Conservation (phyloP, 2,888 invertebrate species). For the Melikaiella ostensackeni region DNA sequence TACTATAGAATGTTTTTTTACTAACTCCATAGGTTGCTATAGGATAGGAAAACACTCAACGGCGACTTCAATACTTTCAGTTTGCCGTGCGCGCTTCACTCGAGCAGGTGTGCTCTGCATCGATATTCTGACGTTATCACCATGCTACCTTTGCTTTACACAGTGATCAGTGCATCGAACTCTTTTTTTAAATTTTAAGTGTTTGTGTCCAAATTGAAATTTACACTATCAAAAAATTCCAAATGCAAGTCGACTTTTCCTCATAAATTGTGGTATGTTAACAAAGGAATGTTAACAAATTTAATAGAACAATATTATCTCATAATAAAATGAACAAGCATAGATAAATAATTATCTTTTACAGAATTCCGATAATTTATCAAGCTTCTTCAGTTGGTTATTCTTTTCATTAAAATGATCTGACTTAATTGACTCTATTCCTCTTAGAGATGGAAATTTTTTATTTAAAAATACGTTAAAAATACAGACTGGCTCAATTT, state of each 20-base stretch:
- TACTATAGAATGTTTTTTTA: background rate
- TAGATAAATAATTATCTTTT: no score
- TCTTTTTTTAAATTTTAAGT: conserved; percentile 21
- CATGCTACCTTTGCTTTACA: conserved; percentile 12
- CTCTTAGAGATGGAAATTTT: no score
- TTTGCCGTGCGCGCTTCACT: conserved; percentile 27
- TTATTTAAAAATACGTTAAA: no score
- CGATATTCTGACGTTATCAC: conserved; percentile 5
- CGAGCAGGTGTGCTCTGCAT: conserved; percentile 26
- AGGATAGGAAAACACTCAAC: conserved; percentile 21
- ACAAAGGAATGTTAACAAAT: background rate
- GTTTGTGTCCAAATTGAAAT: background rate
- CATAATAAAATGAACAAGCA: background rate
- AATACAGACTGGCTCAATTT: no score
- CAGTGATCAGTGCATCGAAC: conserved; percentile 17
- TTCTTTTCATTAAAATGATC: no score
- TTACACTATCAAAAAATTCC: background rate
- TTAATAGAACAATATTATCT: background rate
- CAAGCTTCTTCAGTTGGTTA: no score
- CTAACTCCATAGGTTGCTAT: conserved; percentile 5
- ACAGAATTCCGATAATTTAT: no score
- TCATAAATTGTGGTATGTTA: conserved; percentile 2
- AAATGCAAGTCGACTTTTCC: background rate
- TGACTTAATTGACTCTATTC: no score
- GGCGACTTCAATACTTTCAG: conserved; percentile 30